Percentiles rank a stretch among this genome's conserved stretches.
Conservation (phyloP, 2,113 vertebrate genomes). For the Clupea harengus region DNA sequence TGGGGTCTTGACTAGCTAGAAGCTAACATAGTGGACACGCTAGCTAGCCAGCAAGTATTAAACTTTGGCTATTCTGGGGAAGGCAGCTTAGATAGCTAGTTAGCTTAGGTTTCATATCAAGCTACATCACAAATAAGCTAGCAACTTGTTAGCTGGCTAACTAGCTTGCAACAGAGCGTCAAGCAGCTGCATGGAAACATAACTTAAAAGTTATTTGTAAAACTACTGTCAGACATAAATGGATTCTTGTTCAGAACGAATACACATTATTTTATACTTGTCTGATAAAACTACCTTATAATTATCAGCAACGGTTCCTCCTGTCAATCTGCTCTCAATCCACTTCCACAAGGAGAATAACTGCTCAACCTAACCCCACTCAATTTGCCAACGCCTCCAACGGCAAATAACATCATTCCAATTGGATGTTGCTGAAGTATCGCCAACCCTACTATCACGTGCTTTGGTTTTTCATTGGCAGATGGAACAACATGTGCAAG, state of each 20-base stretch:
- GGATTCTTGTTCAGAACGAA: not conserved
- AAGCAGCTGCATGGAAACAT: not conserved
- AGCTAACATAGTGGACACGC: slow-evolving; percentile 6
- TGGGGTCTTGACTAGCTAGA: not conserved
- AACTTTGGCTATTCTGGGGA: not conserved
- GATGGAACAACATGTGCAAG: not conserved
- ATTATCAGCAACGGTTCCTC: slow-evolving; percentile 14
- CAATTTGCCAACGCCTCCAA: not conserved
- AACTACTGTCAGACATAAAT: not conserved
- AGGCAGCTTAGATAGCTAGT: not conserved
- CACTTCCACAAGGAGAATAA: slow-evolving; percentile 11
- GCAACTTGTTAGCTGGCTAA: slow-evolving; percentile 15
- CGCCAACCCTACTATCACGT: not conserved
- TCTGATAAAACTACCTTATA: slow-evolving; percentile 16
- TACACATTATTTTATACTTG: not conserved
- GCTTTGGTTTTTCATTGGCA: not conserved
- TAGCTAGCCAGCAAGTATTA: not conserved
- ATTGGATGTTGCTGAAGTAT: not conserved
- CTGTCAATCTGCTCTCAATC: slow-evolving; percentile 13
- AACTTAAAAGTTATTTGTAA: not conserved
- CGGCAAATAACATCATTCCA: not conserved
- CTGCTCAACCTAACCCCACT: not conserved
- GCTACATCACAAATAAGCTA: not conserved
- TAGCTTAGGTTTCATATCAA: not conserved
- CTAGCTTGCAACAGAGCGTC: not conserved